Evolutionary conservation across 2,797 vertebrate genomes (phyloP).

Genomic region (Champsocephalus gunnari): DNA sequence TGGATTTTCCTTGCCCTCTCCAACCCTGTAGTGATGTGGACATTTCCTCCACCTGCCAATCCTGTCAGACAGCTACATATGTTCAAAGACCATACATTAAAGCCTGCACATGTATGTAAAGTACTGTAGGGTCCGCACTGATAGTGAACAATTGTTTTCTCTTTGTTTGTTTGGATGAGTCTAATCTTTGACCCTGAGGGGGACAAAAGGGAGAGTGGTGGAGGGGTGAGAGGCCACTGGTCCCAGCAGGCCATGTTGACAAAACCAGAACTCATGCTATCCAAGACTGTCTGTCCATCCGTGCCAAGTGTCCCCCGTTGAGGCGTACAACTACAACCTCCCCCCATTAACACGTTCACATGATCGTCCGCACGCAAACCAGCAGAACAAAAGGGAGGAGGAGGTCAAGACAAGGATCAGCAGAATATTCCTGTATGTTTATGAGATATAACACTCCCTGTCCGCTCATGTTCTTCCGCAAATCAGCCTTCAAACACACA

Average conservation of each 20-base stretch:
- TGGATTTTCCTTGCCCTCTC: background rate
- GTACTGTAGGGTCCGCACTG: background rate
- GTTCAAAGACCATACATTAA: slow-evolving; percentile 1
- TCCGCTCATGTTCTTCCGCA: background rate
- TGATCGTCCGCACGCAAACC: slow-evolving; percentile 17
- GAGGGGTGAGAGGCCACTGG: slow-evolving; percentile 10
- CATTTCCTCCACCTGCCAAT: background rate
- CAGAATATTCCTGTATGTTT: slow-evolving; percentile 9
- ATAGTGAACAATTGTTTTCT: slow-evolving; percentile 3
- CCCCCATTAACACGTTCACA: background rate
- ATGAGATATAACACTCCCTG: slow-evolving; percentile 20
- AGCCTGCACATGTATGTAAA: background rate
- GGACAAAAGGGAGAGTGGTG: slow-evolving; percentile 29
- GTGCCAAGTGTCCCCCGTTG: slow-evolving; percentile 37
- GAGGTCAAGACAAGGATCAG: slow-evolving; percentile 2
- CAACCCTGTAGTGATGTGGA: background rate
- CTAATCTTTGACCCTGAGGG: slow-evolving; percentile 43
- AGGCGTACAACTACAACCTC: slow-evolving; percentile 11
- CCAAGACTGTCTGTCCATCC: slow-evolving; percentile 41
- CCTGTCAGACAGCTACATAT: background rate
- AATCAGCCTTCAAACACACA: background rate
- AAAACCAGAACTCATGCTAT: slow-evolving; percentile 49
- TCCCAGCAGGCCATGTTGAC: slow-evolving; percentile 44
- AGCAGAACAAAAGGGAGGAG: slow-evolving; percentile 28
- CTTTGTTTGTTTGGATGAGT: slow-evolving; percentile 17